Evolutionary conservation across 2,888 invertebrate genomes (phyloP).

Genomic region (Alsophila aescularia): DNA sequence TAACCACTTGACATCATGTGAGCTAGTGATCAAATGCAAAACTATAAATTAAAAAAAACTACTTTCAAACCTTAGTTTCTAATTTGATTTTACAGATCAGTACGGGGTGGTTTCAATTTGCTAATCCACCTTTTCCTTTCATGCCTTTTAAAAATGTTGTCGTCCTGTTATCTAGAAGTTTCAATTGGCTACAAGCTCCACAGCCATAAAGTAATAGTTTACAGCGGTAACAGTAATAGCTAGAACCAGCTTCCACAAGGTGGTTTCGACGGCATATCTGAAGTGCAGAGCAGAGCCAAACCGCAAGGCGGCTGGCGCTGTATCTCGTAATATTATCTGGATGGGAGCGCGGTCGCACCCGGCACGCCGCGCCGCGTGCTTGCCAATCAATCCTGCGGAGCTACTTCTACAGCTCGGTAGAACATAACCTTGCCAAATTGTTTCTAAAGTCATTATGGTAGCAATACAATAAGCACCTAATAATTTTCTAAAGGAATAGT

Average conservation of each 20-base stretch:
- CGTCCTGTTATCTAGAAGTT: background rate
- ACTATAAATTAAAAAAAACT: too few species aligned
- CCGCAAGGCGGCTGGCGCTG: conserved; percentile 53
- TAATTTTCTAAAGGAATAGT: too few species aligned
- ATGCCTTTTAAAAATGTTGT: background rate
- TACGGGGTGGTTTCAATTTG: too few species aligned
- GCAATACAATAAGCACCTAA: too few species aligned
- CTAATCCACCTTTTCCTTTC: too few species aligned
- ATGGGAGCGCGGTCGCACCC: conserved; percentile 52
- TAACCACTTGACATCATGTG: too few species aligned
- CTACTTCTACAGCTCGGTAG: conserved; percentile 8
- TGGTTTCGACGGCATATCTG: conserved; percentile 37
- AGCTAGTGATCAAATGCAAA: too few species aligned
- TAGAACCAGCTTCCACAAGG: conserved; percentile 18
- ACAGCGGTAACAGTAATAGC: background rate
- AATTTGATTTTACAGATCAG: too few species aligned
- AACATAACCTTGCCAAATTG: background rate
- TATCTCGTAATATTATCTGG: conserved; percentile 57
- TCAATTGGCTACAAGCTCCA: background rate
- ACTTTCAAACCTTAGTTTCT: too few species aligned
- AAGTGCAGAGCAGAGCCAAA: conserved; percentile 46
- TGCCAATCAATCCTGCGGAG: conserved; percentile 37
- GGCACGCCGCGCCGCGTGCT: conserved; percentile 30
- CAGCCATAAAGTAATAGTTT: conserved; percentile 7
- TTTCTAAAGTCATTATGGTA: too few species aligned